Evolutionary conservation across 2,888 invertebrate genomes (phyloP).

Genomic region (Lysandra coridon): DNA sequence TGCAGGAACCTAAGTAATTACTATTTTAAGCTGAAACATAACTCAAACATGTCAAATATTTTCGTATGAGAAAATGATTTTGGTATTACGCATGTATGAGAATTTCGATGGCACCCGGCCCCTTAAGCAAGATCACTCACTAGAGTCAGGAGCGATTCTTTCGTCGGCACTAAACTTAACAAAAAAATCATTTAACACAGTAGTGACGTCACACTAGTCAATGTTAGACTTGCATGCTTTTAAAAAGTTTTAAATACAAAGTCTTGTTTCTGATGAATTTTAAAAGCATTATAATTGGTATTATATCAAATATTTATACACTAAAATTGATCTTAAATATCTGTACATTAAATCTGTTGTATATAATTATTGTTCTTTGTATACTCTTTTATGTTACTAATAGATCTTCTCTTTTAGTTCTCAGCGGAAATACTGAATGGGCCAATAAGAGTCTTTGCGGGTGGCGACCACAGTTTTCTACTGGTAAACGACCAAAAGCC

Average conservation of each 20-base stretch:
- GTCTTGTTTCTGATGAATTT: no score
- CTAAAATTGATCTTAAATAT: no score
- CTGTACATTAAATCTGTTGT: no score
- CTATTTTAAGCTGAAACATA: no score
- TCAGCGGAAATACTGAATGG: slow-evolving; percentile 62
- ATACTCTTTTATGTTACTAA: background rate
- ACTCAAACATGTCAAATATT: no score
- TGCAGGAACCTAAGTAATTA: no score
- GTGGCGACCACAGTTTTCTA: slow-evolving; percentile 94
- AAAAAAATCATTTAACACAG: slow-evolving; percentile 6
- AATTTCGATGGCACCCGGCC: no score
- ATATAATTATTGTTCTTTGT: no score
- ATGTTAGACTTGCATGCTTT: background rate
- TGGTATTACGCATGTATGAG: no score
- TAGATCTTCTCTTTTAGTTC: slow-evolving; percentile 53
- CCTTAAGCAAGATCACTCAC: background rate
- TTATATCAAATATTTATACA: no score
- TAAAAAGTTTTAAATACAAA: background rate
- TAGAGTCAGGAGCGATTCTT: slow-evolving; percentile 27
- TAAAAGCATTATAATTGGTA: no score
- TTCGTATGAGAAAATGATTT: no score
- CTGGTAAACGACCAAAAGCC: slow-evolving; percentile 74
- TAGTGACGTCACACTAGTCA: background rate
- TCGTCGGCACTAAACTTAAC: background rate
- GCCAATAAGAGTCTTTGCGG: slow-evolving; percentile 85